Base-by-base conservation (phyloP, 2,797 vertebrate genomes). In the Trachurus trachurus region DNA sequence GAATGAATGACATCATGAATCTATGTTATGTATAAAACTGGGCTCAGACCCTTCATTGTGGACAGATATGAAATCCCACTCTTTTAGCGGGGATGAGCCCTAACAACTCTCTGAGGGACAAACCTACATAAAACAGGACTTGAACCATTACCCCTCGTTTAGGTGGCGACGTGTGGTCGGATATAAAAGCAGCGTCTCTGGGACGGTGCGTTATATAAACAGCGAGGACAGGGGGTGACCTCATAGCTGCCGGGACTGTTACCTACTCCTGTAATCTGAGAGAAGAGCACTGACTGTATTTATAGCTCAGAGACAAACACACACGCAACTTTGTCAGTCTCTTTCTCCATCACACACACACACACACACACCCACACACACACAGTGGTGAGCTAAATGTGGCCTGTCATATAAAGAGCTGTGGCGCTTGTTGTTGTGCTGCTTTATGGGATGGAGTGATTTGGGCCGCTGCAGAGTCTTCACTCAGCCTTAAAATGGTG, bases 401-500 rank as follows among this genome's bases (percentile, higher is more conserved):
- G 0, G 15, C 65, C 67, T 76, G 76, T 87, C 77, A 71, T 76
- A 70, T 71, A 79, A 84, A 80, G 77, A 54, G 77, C 79, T 37
- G 50, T 56, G 58, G 39, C 65, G 72, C 73, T 66, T 74, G 68
- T 71, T 81, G 70, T 77, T 78, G 66, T 71, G 66, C 82, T 79
- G 69, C 7, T 87, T 87, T 87, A 80, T 84, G 57, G 66, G 67
- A 65, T 47, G 17, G 10, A 68, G 74, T 8, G 54, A 73, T 65
- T 69, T 9, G 13, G 70, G 47, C 34, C 45, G 2, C n/a, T 69
- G 70, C 61, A 80, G 74, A 76, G 57, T 85, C 83, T 84, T 81
- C 83, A 54, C 82, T 78, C 80, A 81, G 83, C 62, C 74, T 84
- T 80, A 90, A 89, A 87, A 79, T 59, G 39, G 60, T 84, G 77